phyloP scores from a whole-genome alignment of 2,888 invertebrate genomes.

The Lycia hirtaria region DNA sequence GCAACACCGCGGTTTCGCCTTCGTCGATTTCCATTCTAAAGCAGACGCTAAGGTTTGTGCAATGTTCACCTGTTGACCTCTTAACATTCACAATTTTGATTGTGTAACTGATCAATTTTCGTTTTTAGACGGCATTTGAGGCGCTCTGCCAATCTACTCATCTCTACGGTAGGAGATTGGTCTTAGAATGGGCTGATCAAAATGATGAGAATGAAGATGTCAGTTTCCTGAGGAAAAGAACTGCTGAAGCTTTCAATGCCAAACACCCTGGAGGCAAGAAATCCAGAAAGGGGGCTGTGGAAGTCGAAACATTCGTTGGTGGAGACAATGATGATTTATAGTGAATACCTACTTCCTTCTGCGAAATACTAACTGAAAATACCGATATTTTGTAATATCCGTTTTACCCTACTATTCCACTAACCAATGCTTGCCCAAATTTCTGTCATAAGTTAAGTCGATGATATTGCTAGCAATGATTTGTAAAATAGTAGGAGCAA shows the following conservation, averaged over 20 bases:
- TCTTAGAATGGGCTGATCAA: constrained; percentile 97
- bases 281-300: constrained; percentile 76
- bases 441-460: too few relatives aligned
- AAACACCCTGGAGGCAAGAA: constrained; percentile 76
- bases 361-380: too few relatives aligned
- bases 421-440: too few relatives aligned
- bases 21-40: constrained; percentile 95
- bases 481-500: too few relatives aligned
- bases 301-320: constrained; percentile 75
- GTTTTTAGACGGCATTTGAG: constrained; percentile 93
- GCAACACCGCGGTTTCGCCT: constrained; percentile 97
- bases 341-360: too few relatives aligned
- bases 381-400: too few relatives aligned
- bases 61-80: constrained; percentile 31
- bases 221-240: constrained; percentile 92
- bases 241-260: constrained; percentile 87
- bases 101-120: constrained; percentile 13
- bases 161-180: constrained; percentile 97
- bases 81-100: constrained; percentile 2
- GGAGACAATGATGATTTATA: constrained; percentile 53
- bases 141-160: constrained; percentile 98
- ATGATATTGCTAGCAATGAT: too few relatives aligned
- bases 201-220: constrained; percentile 89
- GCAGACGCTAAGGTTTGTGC: constrained; percentile 94
- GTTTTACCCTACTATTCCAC: too few relatives aligned